Evolutionary conservation across 2,888 invertebrate genomes (phyloP).

Genomic region (Bedellia somnulentella): DNA sequence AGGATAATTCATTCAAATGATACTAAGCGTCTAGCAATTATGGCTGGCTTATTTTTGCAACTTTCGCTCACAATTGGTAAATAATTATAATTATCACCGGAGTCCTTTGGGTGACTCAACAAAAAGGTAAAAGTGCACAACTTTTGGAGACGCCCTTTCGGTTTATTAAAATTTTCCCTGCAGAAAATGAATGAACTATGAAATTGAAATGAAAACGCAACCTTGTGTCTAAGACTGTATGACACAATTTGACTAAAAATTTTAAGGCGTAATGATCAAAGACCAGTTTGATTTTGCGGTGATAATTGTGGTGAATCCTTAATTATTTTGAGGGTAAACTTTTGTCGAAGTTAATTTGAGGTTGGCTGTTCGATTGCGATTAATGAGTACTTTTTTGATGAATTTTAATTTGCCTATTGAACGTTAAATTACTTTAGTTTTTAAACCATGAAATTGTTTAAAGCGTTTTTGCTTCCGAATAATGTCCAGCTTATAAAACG

Average conservation of each 20-base stretch:
- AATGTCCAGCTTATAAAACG: too few species aligned
- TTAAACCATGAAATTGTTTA: too few species aligned
- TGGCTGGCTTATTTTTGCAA: constrained; percentile 27
- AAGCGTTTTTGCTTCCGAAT: too few species aligned
- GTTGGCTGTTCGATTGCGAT: constrained; percentile 48
- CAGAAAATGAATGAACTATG: constrained; percentile 23
- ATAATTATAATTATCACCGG: constrained; percentile 56
- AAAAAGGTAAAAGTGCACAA: constrained; percentile 50
- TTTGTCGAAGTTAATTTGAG: constrained; percentile 53
- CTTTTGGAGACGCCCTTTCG: constrained; percentile 37
- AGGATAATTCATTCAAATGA: constrained; percentile 45
- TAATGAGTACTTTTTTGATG: constrained; percentile 56
- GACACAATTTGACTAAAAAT: too few species aligned
- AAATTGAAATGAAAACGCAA: constrained; percentile 15
- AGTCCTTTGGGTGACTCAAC: constrained; percentile 41
- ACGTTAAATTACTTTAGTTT: constrained; percentile 48
- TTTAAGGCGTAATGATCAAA: constrained; percentile 44
- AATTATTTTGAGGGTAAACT: constrained; percentile 62
- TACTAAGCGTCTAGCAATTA: constrained; percentile 43
- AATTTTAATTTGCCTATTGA: constrained; percentile 53
- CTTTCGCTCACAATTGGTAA: constrained; percentile 51
- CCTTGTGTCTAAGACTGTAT: constrained; percentile 19
- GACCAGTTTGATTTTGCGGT: constrained; percentile 54
- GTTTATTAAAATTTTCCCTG: constrained; percentile 50
- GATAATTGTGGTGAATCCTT: constrained; percentile 60